Evolutionary conservation across 53 echinoderm and acorn worm species (phyloP).

Genomic region (Henricia sp.): DNA sequence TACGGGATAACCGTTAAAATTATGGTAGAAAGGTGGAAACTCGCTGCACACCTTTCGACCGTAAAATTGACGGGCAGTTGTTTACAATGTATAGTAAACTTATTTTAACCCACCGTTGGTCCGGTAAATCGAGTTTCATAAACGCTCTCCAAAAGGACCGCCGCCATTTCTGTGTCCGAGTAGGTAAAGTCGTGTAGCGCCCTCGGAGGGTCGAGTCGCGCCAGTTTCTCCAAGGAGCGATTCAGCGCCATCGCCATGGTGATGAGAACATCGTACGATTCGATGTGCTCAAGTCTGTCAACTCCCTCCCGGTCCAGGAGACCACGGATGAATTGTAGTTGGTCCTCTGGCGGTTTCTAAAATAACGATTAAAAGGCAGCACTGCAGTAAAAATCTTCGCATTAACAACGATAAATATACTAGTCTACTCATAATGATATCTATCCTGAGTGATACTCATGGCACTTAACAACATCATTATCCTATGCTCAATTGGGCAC

Average conservation of each 20-base stretch:
- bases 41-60: too few species aligned
- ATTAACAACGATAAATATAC: too few species aligned
- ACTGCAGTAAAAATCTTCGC: too few species aligned
- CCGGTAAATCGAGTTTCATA: conserved; percentile 52
- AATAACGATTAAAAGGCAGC: background rate
- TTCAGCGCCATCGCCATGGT: conserved; percentile 69
- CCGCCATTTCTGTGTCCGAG: conserved; percentile 37
- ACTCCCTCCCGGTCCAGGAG: conserved; percentile 20
- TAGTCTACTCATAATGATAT: too few species aligned
- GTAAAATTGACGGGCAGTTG: too few species aligned
- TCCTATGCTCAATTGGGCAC: too few species aligned
- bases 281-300: conserved; percentile 43
- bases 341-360: conserved; percentile 29
- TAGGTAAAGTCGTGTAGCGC: conserved; percentile 41
- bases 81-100: too few species aligned
- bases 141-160: conserved; percentile 28
- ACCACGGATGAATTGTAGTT: conserved; percentile 22
- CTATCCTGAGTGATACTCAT: too few species aligned
- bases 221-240: conserved; percentile 48
- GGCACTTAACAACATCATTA: too few species aligned
- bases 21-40: too few species aligned
- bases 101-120: conserved; percentile 60
- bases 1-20: too few species aligned
- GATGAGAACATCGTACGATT: conserved; percentile 66
- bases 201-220: conserved; percentile 15